These are phyloP conservation scores for Zele albiditarsus DNA, from an alignment of 2,888 invertebrate genomes.

Conservation along the genomic window DNA sequence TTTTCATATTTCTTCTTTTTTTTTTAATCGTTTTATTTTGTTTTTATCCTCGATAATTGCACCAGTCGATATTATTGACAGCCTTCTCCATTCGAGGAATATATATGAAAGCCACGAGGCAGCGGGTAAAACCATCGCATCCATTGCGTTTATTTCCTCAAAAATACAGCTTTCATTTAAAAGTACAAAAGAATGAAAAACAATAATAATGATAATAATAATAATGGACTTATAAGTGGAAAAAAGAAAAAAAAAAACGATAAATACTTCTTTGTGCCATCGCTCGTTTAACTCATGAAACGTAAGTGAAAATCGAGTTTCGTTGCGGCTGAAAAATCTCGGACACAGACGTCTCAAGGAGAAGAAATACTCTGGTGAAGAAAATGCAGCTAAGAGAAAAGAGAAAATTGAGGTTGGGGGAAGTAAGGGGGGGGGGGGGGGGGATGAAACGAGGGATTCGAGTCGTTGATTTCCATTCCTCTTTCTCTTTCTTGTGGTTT, in stretches of 20 bases:
- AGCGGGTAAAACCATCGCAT: background rate
- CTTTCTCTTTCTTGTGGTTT: slow-evolving; percentile 38
- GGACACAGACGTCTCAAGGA: slow-evolving; percentile 1
- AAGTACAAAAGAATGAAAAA: background rate
- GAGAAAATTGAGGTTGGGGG: background rate
- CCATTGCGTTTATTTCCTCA: slow-evolving; percentile 4
- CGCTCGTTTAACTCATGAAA: background rate
- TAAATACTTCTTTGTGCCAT: slow-evolving; percentile 7
- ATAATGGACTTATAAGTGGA: background rate
- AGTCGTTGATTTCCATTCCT: slow-evolving; percentile 45
- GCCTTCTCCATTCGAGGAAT: slow-evolving; percentile 17
- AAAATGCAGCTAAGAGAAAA: background rate
- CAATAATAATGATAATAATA: background rate
- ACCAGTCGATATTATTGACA: slow-evolving; percentile 31
- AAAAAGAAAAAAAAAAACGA: background rate
- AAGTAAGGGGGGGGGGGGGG: background rate
- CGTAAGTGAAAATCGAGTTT: slow-evolving; percentile 18
- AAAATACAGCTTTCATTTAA: slow-evolving; percentile 5
- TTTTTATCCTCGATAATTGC: slow-evolving; percentile 27
- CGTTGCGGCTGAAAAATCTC: slow-evolving; percentile 14
- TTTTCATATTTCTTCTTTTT: background rate
- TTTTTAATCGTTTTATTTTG: background rate
- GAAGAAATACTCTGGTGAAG: background rate
- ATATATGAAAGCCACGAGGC: slow-evolving; percentile 14
- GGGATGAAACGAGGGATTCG: slow-evolving; percentile 26